Base-by-base conservation (phyloP, 2,888 invertebrate species). In the Teleogryllus oceanicus region DNA sequence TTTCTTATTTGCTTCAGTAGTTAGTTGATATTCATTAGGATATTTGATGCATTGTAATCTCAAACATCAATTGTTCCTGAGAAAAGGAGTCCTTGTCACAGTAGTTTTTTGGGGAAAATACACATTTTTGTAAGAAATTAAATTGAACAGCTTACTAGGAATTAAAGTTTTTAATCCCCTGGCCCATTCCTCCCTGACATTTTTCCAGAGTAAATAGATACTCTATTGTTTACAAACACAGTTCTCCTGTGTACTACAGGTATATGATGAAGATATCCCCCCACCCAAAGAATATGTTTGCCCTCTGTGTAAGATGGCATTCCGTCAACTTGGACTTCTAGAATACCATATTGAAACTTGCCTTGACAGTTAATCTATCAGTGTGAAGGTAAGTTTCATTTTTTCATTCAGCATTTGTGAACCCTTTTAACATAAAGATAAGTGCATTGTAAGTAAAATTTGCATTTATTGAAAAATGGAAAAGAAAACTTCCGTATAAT, bases 261-360 rank as follows among this genome's bases (percentile, higher is more conserved):
- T 77, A 8, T 82, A 79, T 80, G 82, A 81, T 74, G 81, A 82
- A 78, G 81, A 82, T 18, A 51, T 81, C 49, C 89, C 89, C 76
- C 89, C 89, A 80, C 88, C 88, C 81, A 84, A 85, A 76, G 87
- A 87, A 2, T 90, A 85, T 76, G 87, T 87, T 85, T 91, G 92
- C 83, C 91, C 91, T 0, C 88, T 91, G 81, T 92, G 91, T 85
- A 89, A 89, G 84, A 84, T 86, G 83, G 86, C 87, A 21, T 90
- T 89, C 85, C 88, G 88, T 83, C 87, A 90, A 0, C 83, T 90
- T 24, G 86, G 88, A 83, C 84, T 89, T 75, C 85, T 91, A 49
- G 89, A 91, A 83, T 90, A 90, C 83, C 91, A 92, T 82, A 88
- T 91, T 20, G 90, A 91, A 37, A 85, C 87, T 20, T 90, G 90